Conservation (phyloP, 2,797 vertebrate genomes). For the Acestrorhynchus altus region DNA sequence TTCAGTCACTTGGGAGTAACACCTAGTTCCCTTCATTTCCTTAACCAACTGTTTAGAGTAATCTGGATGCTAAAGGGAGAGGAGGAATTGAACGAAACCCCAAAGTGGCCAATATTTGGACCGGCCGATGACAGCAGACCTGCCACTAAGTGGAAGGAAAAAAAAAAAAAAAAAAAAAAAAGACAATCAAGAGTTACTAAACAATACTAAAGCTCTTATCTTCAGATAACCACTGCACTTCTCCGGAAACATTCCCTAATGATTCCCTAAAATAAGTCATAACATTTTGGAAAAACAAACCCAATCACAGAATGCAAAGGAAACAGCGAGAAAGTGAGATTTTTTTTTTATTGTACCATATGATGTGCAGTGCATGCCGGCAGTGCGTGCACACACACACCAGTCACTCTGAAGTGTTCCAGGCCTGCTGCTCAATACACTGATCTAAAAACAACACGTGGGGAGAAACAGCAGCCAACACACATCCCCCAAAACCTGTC, state of each 20-base stretch:
- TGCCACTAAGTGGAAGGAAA: too few relatives aligned
- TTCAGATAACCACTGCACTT: not conserved
- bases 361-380: slow-evolving; percentile 19
- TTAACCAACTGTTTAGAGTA: too few relatives aligned
- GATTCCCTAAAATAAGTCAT: not conserved
- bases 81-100: too few relatives aligned
- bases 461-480: slow-evolving; percentile 38
- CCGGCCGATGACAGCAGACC: too few relatives aligned
- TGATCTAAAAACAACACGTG: slow-evolving; percentile 72
- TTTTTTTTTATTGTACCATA: not conserved
- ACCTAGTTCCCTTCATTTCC: too few relatives aligned
- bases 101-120: too few relatives aligned
- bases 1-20: too few relatives aligned
- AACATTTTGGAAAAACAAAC: not conserved
- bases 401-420: slow-evolving; percentile 52
- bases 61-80: too few relatives aligned
- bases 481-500: not conserved
- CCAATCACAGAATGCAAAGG: not conserved
- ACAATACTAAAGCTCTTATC: not conserved
- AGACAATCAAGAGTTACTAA: not conserved
- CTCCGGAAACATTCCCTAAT: not conserved
- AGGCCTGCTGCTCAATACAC: slow-evolving; percentile 58
- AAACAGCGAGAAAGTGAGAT: not conserved
- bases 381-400: slow-evolving; percentile 24
- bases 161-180: slow-evolving; percentile 1